Percentiles rank a stretch among this genome's conserved stretches.
These are phyloP conservation scores for Diglossa cyanea DNA, from an alignment of 2,797 vertebrate genomes.

Conservation along the genomic window DNA sequence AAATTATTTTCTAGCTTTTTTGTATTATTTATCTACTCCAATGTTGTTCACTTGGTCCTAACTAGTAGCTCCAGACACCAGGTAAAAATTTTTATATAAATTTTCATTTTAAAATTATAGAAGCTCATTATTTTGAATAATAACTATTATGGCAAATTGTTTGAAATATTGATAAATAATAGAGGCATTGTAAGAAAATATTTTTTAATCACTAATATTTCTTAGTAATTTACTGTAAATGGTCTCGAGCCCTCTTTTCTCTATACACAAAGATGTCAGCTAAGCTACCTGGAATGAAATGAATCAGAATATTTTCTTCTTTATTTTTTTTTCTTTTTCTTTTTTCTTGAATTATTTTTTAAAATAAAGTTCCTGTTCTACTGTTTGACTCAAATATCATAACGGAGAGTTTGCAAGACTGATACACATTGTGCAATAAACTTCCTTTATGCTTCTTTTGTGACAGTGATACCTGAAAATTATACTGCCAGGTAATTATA, in stretches of 20 bases:
- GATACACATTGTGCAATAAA: background rate
- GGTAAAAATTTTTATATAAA: background rate
- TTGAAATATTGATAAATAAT: background rate
- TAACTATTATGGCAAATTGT: background rate
- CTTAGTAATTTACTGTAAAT: background rate
- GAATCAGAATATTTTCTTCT: background rate
- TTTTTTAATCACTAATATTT: background rate
- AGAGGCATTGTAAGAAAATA: background rate
- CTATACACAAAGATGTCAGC: background rate
- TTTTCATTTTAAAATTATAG: background rate
- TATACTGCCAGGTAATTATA: background rate
- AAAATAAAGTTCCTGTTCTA: background rate
- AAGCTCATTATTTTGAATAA: background rate
- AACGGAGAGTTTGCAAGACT: background rate
- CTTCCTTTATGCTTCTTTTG: background rate
- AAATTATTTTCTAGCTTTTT: background rate
- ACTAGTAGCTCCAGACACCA: background rate
- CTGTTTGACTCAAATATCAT: background rate
- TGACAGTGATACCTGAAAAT: background rate
- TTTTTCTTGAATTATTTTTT: background rate
- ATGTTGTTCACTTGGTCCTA: background rate
- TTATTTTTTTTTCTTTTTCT: too few relatives aligned
- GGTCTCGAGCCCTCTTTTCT: background rate
- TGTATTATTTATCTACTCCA: background rate
- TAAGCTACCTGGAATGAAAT: background rate